phyloP scores from a whole-genome alignment of 2,797 vertebrate genomes.

The Arrhamphus sclerolepis region DNA sequence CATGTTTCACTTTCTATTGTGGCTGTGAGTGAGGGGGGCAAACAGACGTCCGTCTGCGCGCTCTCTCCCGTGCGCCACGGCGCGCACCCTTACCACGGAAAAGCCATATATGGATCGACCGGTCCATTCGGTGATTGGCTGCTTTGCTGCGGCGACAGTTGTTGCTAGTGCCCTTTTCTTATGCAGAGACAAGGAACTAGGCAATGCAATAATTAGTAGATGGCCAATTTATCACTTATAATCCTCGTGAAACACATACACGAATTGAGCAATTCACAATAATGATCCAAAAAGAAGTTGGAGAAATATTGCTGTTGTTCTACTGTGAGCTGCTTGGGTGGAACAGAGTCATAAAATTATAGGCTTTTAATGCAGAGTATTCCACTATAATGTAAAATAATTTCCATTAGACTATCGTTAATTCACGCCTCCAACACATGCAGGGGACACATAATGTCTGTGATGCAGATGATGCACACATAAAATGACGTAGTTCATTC shows the following conservation, averaged over 20 bases:
- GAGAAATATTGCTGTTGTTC: no score
- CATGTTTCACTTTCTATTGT: constrained; percentile 62
- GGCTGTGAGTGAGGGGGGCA: constrained; percentile 51
- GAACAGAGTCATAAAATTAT: no score
- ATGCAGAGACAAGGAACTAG: constrained; percentile 45
- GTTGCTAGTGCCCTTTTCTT: constrained; percentile 66
- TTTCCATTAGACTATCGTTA: no score
- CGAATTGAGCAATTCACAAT: no score
- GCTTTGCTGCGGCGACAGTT: constrained; percentile 52
- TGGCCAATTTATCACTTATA: constrained; percentile 19
- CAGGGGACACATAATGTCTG: background rate
- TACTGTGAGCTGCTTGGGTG: no score
- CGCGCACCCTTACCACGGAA: constrained; percentile 66
- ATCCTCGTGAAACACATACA: no score
- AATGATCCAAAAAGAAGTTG: no score
- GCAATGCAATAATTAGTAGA: constrained; percentile 24
- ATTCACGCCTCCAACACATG: no score
- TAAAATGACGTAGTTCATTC: constrained; percentile 76
- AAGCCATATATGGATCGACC: constrained; percentile 76
- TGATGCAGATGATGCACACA: constrained; percentile 76
- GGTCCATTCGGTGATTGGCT: constrained; percentile 70
- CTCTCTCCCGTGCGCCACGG: constrained; percentile 10
- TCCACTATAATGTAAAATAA: no score
- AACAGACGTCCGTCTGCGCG: constrained; percentile 33
- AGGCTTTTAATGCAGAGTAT: no score